Conservation (phyloP, 2,113 vertebrate genomes). For the Labrus mixtus region DNA sequence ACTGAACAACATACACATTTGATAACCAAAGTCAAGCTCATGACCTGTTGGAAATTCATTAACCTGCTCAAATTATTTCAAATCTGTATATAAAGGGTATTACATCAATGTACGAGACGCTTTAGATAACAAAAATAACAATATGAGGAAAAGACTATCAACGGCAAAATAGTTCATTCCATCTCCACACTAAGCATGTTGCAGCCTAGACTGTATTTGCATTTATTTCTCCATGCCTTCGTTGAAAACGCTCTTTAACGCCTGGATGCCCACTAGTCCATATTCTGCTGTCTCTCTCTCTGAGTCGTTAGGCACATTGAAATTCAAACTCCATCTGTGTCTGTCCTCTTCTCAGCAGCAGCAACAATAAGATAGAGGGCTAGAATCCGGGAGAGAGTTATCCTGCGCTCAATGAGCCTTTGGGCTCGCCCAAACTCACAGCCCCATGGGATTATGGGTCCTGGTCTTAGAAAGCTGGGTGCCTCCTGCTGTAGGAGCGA, state of each 20-base stretch:
- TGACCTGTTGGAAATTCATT: no score
- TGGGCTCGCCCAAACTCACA: conserved; percentile 68
- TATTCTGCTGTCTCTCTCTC: conserved; percentile 76
- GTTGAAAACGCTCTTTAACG: conserved; percentile 74
- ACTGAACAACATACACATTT: background rate
- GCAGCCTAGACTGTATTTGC: conserved; percentile 53
- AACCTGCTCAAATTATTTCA: no score
- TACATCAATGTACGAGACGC: no score
- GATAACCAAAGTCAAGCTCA: background rate
- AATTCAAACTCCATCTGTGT: conserved; percentile 81
- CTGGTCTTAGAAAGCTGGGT: conserved; percentile 69
- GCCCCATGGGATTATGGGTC: conserved; percentile 75
- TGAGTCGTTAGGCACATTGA: conserved; percentile 75
- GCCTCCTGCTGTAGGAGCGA: conserved; percentile 74
- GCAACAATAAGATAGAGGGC: conserved; percentile 72
- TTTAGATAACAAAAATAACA: no score
- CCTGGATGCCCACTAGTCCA: conserved; percentile 91
- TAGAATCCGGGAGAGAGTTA: conserved; percentile 77
- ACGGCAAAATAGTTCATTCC: conserved; percentile 6
- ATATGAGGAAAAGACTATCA: background rate
- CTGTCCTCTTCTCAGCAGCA: conserved; percentile 69
- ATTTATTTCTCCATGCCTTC: conserved; percentile 75
- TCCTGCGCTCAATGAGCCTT: conserved; percentile 78
- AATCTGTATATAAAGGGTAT: no score
- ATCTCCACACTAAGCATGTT: conserved; percentile 24